These are phyloP conservation scores for Trichonephila inaurata DNA, from an alignment of 1,140 invertebrate species.

Conservation along the genomic window DNA sequence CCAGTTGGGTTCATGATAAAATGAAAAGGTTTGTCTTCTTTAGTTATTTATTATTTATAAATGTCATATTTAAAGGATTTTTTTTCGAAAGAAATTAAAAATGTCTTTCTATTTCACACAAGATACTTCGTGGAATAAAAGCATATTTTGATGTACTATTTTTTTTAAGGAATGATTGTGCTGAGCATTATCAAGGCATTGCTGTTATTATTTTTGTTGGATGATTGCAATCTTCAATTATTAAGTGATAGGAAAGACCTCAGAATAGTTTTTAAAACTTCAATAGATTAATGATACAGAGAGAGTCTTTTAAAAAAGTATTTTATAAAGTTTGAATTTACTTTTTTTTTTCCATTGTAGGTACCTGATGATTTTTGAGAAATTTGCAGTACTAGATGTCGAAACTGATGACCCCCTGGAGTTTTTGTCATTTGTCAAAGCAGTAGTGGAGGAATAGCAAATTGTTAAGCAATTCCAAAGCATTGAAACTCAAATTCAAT, in stretches of 20 bases:
- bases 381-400: slow-evolving; percentile 54
- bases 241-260: too few relatives aligned
- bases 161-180: too few relatives aligned
- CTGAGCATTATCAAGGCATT: too few relatives aligned
- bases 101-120: background rate
- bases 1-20: slow-evolving; percentile 3
- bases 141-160: too few relatives aligned
- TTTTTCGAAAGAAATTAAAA: background rate
- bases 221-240: too few relatives aligned
- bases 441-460: background rate
- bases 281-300: background rate
- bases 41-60: background rate
- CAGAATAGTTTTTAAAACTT: too few relatives aligned
- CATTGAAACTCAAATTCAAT: too few relatives aligned
- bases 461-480: too few relatives aligned
- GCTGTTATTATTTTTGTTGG: too few relatives aligned
- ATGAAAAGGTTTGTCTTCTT: background rate
- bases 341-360: slow-evolving; percentile 24
- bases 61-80: too few relatives aligned
- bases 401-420: background rate
- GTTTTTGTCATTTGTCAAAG: slow-evolving; percentile 48
- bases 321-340: background rate
- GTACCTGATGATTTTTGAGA: slow-evolving; percentile 41
- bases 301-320: background rate
- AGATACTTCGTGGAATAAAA: background rate